Conservation (phyloP, 2,797 vertebrate genomes). For the Numenius phaeopus region DNA sequence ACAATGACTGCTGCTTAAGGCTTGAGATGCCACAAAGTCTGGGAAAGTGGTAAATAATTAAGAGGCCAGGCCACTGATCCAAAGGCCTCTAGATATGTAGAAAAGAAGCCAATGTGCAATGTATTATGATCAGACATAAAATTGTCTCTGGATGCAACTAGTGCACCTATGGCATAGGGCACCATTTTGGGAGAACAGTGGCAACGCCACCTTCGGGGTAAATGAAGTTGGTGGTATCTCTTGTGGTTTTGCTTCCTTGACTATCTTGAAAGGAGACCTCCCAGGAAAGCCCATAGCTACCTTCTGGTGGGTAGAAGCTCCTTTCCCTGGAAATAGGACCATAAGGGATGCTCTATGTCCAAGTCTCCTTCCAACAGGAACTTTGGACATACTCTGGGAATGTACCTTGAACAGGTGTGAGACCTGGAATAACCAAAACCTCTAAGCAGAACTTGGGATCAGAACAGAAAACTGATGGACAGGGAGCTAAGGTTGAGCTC, state of each 20-base stretch:
- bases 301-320: neutral
- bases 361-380: neutral
- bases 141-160: neutral
- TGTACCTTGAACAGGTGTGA: fast-evolving
- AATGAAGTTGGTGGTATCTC: neutral
- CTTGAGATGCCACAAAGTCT: neutral
- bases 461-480: neutral
- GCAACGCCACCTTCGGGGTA: neutral
- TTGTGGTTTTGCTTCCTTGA: neutral
- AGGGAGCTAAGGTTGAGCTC: neutral
- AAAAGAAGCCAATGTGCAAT: neutral
- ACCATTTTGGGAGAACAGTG: fast-evolving
- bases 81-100: neutral
- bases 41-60: neutral
- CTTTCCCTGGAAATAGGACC: neutral
- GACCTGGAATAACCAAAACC: neutral
- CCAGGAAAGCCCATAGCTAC: neutral
- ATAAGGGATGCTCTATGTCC: neutral
- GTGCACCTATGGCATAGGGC: neutral
- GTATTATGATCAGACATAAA: neutral
- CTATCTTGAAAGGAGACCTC: neutral
- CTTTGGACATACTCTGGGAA: neutral
- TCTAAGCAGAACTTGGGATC: neutral
- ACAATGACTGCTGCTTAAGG: neutral
- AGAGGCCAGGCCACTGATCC: neutral